Evolutionary conservation across 2,888 invertebrate species (phyloP).

Genomic region (Dynastes hyllus): DNA sequence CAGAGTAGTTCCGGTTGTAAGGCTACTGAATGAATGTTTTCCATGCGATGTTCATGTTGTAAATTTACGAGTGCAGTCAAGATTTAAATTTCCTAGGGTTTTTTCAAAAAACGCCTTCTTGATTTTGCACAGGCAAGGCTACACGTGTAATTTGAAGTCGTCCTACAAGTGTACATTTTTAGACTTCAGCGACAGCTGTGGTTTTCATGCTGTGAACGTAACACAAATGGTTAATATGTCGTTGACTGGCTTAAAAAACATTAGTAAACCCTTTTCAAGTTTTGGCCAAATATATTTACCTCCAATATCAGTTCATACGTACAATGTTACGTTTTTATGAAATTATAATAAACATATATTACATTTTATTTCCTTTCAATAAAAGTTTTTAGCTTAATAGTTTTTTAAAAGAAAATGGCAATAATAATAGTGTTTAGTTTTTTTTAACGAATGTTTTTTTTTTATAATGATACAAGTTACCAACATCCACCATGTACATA

Average conservation of each 20-base stretch:
- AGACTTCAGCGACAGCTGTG: background rate
- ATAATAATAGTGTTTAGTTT: too few relatives aligned
- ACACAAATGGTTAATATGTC: slow-evolving; percentile 6
- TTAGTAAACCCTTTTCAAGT: background rate
- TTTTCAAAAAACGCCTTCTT: slow-evolving; percentile 44
- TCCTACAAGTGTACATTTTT: slow-evolving; percentile 12
- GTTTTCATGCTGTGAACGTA: slow-evolving; percentile 11
- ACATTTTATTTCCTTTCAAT: background rate
- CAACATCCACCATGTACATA: too few relatives aligned
- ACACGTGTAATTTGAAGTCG: slow-evolving; percentile 18
- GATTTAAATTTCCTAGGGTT: background rate
- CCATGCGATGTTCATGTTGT: slow-evolving; percentile 41
- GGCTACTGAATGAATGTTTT: slow-evolving; percentile 19
- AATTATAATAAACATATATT: background rate
- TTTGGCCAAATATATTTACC: slow-evolving; percentile 21
- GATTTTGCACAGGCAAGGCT: slow-evolving; percentile 34
- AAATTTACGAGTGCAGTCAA: slow-evolving; percentile 22
- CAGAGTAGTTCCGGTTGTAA: background rate
- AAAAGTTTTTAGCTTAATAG: too few relatives aligned
- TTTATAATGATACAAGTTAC: too few relatives aligned
- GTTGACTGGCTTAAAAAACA: slow-evolving; percentile 28
- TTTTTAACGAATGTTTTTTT: too few relatives aligned
- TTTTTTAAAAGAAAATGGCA: too few relatives aligned
- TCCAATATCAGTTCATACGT: slow-evolving; percentile 35
- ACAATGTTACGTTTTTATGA: slow-evolving; percentile 42